Base-by-base conservation (phyloP, 2,113 vertebrate species). In the Brachirus orientalis region DNA sequence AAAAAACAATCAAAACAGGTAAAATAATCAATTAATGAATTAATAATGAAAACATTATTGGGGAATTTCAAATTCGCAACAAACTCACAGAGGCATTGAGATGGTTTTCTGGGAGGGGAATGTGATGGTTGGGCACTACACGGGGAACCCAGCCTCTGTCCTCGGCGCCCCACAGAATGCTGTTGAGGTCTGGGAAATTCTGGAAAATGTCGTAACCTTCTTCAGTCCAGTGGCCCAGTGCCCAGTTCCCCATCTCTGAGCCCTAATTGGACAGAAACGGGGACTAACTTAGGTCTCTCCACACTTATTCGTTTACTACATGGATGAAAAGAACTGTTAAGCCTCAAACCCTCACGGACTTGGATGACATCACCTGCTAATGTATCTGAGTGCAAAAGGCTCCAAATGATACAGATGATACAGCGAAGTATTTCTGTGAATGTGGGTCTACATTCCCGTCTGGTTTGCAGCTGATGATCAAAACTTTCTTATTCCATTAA, bases 121-220 rank as follows among this genome's bases (percentile, higher is more conserved):
- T 71, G 74, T 99, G 95, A 59, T 99, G 94, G 75, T 96, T 97
- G 57, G 95, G 94, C 3, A 95, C 93, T 10, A 94, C 65, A 44
- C 94, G 94, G 8, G 95, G 95, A 45, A 97, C 95, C 94, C 92
- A 90, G 63, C 91, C 94, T 77, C 94, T 90, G 82, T 99, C 97
- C 66, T 98, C 94, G 0, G 96, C 96, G 2, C 94, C 94, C 98
- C 98, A 99, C 45, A 97, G 85, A 0, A 93, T 87, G 0, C 94
- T 96, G 68, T 95, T 97, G 69, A 99, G 91, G 77, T 98, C 96
- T 0, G 98, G 98, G 74, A 99, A 99, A 77, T 98, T 98, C 84
- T 97, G 93, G 40, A 97, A 98, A 83, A 99, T 94, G 88, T 99
- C 97, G 4, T 96, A 96, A 45, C 98, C 98, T 69, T 99, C 96